phyloP scores from a whole-genome alignment of 2,888 invertebrate species.

The Cecidostiba fungosa region DNA sequence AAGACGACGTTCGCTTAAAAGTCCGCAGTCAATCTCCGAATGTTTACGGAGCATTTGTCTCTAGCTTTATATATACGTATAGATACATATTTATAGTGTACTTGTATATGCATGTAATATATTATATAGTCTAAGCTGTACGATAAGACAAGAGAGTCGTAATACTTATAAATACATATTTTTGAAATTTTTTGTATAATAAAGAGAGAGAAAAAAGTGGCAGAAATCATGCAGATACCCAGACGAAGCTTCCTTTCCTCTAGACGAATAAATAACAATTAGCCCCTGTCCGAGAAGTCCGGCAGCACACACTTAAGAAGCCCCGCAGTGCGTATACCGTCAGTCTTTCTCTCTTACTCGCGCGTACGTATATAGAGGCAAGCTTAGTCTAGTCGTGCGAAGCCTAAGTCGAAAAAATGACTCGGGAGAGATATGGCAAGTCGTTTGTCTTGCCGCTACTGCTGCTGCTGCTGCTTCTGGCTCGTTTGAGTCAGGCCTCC shows the following conservation, averaged over 20 bases:
- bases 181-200: neutral
- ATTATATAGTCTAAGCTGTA: too few relatives aligned
- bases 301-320: constrained; percentile 3
- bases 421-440: constrained; percentile 36
- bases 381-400: neutral
- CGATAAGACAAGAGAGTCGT: too few relatives aligned
- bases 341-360: neutral
- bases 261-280: neutral
- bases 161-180: too few relatives aligned
- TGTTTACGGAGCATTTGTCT: neutral
- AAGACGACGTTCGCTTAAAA: constrained; percentile 17
- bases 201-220: neutral
- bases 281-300: neutral
- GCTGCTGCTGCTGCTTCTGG: constrained; percentile 3
- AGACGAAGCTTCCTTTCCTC: neutral
- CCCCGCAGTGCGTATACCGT: neutral
- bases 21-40: neutral
- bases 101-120: too few relatives aligned
- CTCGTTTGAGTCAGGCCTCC: neutral
- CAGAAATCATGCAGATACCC: too few relatives aligned
- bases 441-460: constrained; percentile 36
- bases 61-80: too few relatives aligned
- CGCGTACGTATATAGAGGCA: neutral
- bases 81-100: too few relatives aligned
- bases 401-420: constrained; percentile 38